phyloP scores from a whole-genome alignment of 2,888 invertebrate species.

The Drosophila kuntzei region DNA sequence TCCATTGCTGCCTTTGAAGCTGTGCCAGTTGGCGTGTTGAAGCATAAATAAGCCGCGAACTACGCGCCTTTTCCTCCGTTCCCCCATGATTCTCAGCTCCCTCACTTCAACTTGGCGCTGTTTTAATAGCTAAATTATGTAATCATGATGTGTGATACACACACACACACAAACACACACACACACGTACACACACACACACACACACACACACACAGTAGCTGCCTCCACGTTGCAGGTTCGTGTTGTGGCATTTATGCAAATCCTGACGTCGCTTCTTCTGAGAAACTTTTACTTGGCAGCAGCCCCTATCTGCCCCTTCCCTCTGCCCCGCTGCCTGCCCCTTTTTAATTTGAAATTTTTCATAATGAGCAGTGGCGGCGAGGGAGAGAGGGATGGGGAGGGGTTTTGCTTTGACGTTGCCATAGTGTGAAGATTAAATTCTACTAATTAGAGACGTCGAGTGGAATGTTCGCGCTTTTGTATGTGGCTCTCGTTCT shows the following conservation, averaged over 20 bases:
- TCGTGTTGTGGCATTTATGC: slow-evolving; percentile 77
- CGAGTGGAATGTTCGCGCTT: slow-evolving; percentile 81
- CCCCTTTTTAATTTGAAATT: slow-evolving; percentile 80
- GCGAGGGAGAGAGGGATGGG: slow-evolving; percentile 2
- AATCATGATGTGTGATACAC: slow-evolving; percentile 79
- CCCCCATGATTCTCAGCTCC: slow-evolving; percentile 7
- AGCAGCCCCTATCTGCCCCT: slow-evolving; percentile 25
- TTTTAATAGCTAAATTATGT: slow-evolving; percentile 82
- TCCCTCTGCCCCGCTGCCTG: slow-evolving; percentile 42
- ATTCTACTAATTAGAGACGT: slow-evolving; percentile 81
- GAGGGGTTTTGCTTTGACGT: slow-evolving; percentile 57
- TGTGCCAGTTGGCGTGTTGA: slow-evolving; percentile 78
- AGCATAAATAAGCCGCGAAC: slow-evolving; percentile 76
- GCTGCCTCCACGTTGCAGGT: slow-evolving; percentile 30
- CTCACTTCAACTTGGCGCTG: slow-evolving; percentile 42
- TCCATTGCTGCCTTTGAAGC: slow-evolving; percentile 67
- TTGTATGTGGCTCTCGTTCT: slow-evolving; percentile 32
- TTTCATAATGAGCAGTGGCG: slow-evolving; percentile 75
- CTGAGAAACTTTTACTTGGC: slow-evolving; percentile 71
- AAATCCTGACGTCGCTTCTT: slow-evolving; percentile 76
- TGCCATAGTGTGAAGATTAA: slow-evolving; percentile 82
- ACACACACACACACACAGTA: slow-evolving; percentile 20
- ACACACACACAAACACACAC: slow-evolving; percentile 46
- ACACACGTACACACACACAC: slow-evolving; percentile 36
- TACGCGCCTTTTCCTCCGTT: slow-evolving; percentile 1